Percentiles rank a stretch among this genome's conserved stretches.
Evolutionary conservation across 2,888 invertebrate species (phyloP).

Genomic region (Brenthis ino): DNA sequence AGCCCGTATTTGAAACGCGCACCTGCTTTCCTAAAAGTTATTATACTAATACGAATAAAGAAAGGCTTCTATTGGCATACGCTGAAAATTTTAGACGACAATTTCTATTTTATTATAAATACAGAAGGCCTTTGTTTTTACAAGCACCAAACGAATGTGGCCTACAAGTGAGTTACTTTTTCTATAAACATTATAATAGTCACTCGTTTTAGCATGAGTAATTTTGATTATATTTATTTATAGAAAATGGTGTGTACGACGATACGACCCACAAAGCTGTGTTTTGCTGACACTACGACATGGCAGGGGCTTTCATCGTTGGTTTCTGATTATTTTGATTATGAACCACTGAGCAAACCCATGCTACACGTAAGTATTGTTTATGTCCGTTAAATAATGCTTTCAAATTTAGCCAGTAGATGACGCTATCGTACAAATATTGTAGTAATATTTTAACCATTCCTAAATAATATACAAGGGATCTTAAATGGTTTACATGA

Average conservation of each 20-base stretch:
- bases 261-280: slow-evolving; percentile 89
- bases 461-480: neutral
- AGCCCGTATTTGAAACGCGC: slow-evolving; percentile 81
- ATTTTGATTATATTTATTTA: slow-evolving; percentile 39
- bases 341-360: slow-evolving; percentile 86
- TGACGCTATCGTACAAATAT: slow-evolving; percentile 6
- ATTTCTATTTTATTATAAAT: slow-evolving; percentile 81
- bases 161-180: slow-evolving; percentile 81
- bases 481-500: neutral
- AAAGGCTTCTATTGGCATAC: slow-evolving; percentile 86
- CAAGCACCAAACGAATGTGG: slow-evolving; percentile 90
- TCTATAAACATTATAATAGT: neutral
- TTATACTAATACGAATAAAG: slow-evolving; percentile 85
- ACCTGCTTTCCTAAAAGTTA: slow-evolving; percentile 85
- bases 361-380: slow-evolving; percentile 85
- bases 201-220: slow-evolving; percentile 13
- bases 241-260: slow-evolving; percentile 95
- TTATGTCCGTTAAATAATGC: too few relatives aligned
- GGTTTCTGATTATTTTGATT: slow-evolving; percentile 89
- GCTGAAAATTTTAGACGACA: slow-evolving; percentile 91
- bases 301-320: slow-evolving; percentile 89
- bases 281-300: slow-evolving; percentile 85
- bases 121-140: slow-evolving; percentile 85
- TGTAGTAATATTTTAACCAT: neutral
- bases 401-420: neutral